Conservation (phyloP, 2,888 invertebrate species). For the Eilema griseolum region DNA sequence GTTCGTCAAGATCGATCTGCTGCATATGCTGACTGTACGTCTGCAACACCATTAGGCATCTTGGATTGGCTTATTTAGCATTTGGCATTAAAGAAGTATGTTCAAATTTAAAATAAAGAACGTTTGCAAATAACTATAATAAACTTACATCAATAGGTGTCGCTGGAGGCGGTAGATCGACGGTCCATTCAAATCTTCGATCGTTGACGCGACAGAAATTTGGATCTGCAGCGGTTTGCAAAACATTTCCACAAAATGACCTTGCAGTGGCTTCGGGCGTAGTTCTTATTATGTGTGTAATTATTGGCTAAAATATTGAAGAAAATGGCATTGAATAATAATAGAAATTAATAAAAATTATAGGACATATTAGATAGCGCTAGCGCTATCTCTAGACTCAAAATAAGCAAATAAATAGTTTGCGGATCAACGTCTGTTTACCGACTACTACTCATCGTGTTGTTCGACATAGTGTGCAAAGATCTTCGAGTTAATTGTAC, state of each 20-base stretch:
- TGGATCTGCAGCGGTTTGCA: constrained; percentile 75
- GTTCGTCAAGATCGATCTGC: too few relatives aligned
- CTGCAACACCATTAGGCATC: too few relatives aligned
- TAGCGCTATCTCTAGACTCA: background rate
- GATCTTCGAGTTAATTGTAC: too few relatives aligned
- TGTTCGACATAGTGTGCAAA: too few relatives aligned
- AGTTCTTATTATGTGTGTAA: constrained; percentile 87
- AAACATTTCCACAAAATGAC: constrained; percentile 86
- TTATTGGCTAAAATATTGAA: constrained; percentile 80
- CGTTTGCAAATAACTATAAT: background rate
- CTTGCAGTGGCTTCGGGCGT: constrained; percentile 82
- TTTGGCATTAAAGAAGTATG: too few relatives aligned
- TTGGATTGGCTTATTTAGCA: too few relatives aligned
- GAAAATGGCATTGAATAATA: background rate
- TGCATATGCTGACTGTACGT: too few relatives aligned
- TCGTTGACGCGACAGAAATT: constrained; percentile 75
- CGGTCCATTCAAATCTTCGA: constrained; percentile 82
- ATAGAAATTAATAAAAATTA: background rate
- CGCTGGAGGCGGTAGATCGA: constrained; percentile 70
- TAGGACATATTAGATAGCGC: background rate
- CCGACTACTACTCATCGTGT: too few relatives aligned
- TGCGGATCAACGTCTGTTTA: background rate
- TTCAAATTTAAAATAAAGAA: background rate
- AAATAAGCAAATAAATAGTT: background rate
- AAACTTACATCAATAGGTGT: constrained; percentile 53